Base-by-base conservation (phyloP, 2,113 vertebrate genomes). In the Alligator mississippiensis region DNA sequence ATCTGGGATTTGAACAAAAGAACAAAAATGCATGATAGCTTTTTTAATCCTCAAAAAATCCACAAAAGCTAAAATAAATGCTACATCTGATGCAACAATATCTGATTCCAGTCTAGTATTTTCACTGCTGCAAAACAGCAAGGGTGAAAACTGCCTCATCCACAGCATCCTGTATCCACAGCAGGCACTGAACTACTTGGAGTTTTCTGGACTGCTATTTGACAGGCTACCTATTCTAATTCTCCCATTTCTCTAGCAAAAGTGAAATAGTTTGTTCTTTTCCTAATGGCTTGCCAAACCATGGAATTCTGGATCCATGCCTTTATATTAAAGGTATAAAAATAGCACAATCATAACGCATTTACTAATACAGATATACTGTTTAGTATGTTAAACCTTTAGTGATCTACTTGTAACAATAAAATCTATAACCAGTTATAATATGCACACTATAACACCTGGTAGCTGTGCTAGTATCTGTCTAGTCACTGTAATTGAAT, bases 151-250 rank as follows among this genome's bases (percentile, higher is more conserved):
- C 8, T 74, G 2, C 85, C 88, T 84, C 9, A 27, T 11, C 66
- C 2, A 17, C 2, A 60, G 16, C 74, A 15, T 28, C 80, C 54
- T 70, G 19, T 38, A 38, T 18, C 54, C 9, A 76, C 9, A 76
- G 21, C 27, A 28, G 77, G 79, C 62, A 84, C 25, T 70, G 75
- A 84, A 87, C 82, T 4, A 79, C 8, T 4, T 54, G 14, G 1
- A 76, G 75, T 27, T 80, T 63, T 16, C n/a, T 15, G 14, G 47
- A 83, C 30, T 3, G 11, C 25, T 63, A 79, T 62, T 7, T 13
- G 86, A 72, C 59, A 57, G 63, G 60, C 70, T 84, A 61, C 61
- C 79, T 79, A 54, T 81, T 92, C 84, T 88, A 83, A 24, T 76
- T 84, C 38, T 70, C n/a, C 68, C 58, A 22, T 63, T 84, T 66